A percentile compares a stretch with the other conserved stretches of the same genome.
Evolutionary conservation across 1,140 invertebrate genomes (phyloP).

Genomic region (Samia ricini): DNA sequence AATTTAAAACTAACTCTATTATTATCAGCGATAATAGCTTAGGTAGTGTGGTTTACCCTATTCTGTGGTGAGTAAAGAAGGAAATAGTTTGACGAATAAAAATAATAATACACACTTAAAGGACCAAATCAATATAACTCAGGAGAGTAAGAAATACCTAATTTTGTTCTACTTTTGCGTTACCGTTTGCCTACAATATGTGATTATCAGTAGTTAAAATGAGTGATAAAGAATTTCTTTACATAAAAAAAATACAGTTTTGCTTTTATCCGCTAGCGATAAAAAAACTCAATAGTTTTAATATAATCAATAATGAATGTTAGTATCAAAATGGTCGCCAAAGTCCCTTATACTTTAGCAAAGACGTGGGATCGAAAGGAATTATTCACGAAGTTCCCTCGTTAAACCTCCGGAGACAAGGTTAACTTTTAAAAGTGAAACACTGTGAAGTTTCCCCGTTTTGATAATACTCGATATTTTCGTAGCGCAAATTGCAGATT

Average conservation of each 20-base stretch:
- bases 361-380: slow-evolving; percentile 14
- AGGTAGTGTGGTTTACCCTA: no score
- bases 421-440: slow-evolving; percentile 35
- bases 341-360: slow-evolving; percentile 7
- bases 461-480: slow-evolving; percentile 4
- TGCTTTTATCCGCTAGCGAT: neutral
- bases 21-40: no score
- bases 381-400: slow-evolving; percentile 39
- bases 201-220: no score
- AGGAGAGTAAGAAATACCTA: no score
- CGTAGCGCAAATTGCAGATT: neutral
- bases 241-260: neutral
- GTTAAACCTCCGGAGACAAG: slow-evolving; percentile 33
- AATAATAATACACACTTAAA: no score
- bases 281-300: neutral
- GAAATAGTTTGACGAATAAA: no score
- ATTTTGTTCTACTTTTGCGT: no score
- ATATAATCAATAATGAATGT: neutral
- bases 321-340: neutral
- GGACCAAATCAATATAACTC: no score
- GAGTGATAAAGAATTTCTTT: no score
- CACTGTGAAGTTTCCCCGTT: slow-evolving; percentile 4
- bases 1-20: no score
- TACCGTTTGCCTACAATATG: no score
- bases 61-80: no score